Percentiles rank a stretch among this genome's conserved stretches.
Conservation (phyloP, 2,888 invertebrate species). For the Atethmia centrago region DNA sequence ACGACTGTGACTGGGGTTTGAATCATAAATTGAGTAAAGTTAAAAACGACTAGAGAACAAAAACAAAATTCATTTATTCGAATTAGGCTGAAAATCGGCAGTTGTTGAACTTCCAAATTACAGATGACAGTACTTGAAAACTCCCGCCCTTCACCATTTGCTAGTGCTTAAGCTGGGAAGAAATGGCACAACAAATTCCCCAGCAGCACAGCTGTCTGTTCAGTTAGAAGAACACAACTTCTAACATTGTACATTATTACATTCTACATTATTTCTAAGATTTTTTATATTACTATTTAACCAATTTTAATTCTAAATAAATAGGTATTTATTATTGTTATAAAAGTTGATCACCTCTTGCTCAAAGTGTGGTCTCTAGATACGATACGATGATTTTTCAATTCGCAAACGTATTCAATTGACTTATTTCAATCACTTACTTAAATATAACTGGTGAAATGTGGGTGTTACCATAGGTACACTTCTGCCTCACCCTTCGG, state of each 20-base stretch:
- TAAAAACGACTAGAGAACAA: too few species aligned
- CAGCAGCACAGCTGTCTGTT: neutral
- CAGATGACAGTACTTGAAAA: neutral
- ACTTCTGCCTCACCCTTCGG: too few species aligned
- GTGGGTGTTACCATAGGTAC: neutral
- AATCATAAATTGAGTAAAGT: neutral
- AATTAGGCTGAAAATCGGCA: neutral
- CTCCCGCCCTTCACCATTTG: too few species aligned
- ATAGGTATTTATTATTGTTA: neutral
- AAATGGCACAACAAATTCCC: neutral
- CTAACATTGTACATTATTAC: neutral
- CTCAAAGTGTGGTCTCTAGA: neutral
- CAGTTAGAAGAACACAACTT: neutral
- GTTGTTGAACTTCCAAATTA: neutral
- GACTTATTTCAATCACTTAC: neutral
- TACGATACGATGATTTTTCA: neutral
- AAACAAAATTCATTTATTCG: neutral
- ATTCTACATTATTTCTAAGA: neutral
- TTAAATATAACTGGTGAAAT: neutral
- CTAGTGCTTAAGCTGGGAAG: too few species aligned
- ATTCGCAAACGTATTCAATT: neutral
- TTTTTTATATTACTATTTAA: neutral
- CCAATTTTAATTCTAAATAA: neutral
- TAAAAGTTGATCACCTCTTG: neutral
- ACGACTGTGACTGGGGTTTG: conserved; percentile 33